Conservation (phyloP, 1,140 invertebrate species). For the Grapholita molesta region DNA sequence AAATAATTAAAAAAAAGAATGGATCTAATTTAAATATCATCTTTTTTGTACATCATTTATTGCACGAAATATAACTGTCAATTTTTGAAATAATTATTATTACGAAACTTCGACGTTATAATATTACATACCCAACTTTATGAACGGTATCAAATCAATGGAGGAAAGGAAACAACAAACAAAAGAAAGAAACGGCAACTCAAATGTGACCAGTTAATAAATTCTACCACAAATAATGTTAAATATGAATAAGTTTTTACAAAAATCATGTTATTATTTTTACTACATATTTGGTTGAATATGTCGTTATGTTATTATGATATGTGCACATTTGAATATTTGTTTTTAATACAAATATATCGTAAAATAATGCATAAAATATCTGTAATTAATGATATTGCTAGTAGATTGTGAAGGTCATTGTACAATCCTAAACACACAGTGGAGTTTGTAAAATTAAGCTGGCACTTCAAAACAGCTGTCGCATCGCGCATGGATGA, state of each 20-base stretch:
- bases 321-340: too few species aligned
- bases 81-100: neutral
- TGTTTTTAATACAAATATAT: too few species aligned
- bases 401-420: too few species aligned
- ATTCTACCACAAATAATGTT: neutral
- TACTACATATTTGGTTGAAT: too few species aligned
- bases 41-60: neutral
- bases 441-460: slow-evolving; percentile 17
- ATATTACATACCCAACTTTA: neutral
- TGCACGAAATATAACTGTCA: neutral
- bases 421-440: neutral
- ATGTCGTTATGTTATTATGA: too few species aligned
- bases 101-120: neutral
- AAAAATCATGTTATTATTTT: too few species aligned
- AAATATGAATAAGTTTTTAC: neutral
- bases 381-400: too few species aligned
- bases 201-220: neutral
- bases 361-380: too few species aligned
- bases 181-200: neutral
- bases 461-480: slow-evolving; percentile 32
- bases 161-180: neutral
- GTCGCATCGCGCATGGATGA: slow-evolving; percentile 54
- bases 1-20: neutral
- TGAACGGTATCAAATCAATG: neutral
- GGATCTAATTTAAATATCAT: too few species aligned